These are phyloP conservation scores for Pediacus dermestoides DNA, from an alignment of 2,888 invertebrate genomes.

Conservation along the genomic window DNA sequence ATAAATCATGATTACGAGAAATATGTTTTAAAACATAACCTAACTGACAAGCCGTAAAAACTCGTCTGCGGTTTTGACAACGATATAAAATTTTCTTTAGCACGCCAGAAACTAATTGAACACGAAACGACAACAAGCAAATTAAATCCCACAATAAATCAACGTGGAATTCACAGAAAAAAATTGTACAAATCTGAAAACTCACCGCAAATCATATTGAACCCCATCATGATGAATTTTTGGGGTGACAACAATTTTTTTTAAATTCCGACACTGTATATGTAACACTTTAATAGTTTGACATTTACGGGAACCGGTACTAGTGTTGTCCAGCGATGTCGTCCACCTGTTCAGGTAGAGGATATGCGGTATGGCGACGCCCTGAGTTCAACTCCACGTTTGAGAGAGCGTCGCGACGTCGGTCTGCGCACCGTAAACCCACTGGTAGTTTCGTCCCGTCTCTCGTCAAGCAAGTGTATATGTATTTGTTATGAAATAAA, in stretches of 20 bases:
- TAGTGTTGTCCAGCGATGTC: conserved; percentile 19
- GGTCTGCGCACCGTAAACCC: conserved; percentile 35
- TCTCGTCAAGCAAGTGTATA: no score
- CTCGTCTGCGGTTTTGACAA: not conserved
- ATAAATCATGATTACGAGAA: not conserved
- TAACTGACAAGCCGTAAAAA: conserved; percentile 1
- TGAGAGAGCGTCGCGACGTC: conserved; percentile 44
- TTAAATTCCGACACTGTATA: conserved; percentile 9
- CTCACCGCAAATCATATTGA: conserved; percentile 29
- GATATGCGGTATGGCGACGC: conserved; percentile 45
- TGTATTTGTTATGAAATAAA: no score
- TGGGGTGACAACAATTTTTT: not conserved
- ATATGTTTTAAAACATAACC: not conserved
- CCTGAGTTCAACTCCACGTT: conserved; percentile 48
- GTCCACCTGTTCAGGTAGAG: conserved; percentile 43
- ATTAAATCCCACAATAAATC: conserved; percentile 1
- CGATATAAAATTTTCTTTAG: not conserved
- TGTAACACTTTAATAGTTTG: conserved; percentile 17
- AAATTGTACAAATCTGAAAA: no score
- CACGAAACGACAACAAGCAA: conserved; percentile 2
- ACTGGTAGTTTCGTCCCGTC: no score
- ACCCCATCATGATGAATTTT: conserved; percentile 17
- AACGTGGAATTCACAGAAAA: no score
- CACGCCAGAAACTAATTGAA: conserved; percentile 2
- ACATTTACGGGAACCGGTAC: conserved; percentile 16